A percentile compares a stretch with the other conserved stretches of the same genome.
Evolutionary conservation across 2,113 vertebrate genomes (phyloP).

Genomic region (Lagopus leucura): DNA sequence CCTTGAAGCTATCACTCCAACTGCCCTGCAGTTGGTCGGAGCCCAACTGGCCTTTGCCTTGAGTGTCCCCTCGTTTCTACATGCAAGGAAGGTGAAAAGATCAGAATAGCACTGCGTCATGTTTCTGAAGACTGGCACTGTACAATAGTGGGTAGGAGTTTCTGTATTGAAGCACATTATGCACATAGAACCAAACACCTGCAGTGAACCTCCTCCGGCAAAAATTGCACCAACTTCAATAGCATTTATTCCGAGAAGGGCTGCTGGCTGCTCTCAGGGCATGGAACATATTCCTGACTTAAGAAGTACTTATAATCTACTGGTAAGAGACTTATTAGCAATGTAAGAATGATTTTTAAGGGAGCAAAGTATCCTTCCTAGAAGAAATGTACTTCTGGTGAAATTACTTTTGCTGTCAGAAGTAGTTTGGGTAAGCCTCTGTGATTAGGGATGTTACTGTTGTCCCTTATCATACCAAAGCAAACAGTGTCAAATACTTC

Average conservation of each 20-base stretch:
- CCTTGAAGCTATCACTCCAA: too few relatives aligned
- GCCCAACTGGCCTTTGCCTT: too few relatives aligned
- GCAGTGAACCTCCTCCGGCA: conserved; percentile 4
- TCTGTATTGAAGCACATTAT: not conserved
- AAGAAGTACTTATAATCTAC: conserved; percentile 38
- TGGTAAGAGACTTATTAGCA: conserved; percentile 58
- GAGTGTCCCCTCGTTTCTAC: not conserved
- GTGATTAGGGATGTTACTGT: not conserved
- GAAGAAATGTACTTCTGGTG: not conserved
- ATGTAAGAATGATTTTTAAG: conserved; percentile 32
- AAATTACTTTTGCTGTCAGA: conserved; percentile 39
- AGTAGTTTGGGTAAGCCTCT: not conserved
- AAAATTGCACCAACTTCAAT: conserved; percentile 31
- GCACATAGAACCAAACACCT: not conserved
- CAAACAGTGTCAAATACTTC: not conserved
- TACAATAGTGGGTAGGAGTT: not conserved
- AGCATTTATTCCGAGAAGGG: not conserved
- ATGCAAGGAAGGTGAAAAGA: not conserved
- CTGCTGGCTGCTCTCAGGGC: conserved; percentile 17
- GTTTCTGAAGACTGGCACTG: not conserved
- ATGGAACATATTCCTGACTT: not conserved
- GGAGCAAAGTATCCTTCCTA: not conserved
- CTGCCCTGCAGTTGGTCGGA: too few relatives aligned
- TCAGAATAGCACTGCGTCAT: not conserved
- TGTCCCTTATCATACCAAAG: conserved; percentile 11